These are phyloP conservation scores for Taxidea taxus DNA, from an alignment of 2,113 vertebrate genomes.

Conservation along the genomic window DNA sequence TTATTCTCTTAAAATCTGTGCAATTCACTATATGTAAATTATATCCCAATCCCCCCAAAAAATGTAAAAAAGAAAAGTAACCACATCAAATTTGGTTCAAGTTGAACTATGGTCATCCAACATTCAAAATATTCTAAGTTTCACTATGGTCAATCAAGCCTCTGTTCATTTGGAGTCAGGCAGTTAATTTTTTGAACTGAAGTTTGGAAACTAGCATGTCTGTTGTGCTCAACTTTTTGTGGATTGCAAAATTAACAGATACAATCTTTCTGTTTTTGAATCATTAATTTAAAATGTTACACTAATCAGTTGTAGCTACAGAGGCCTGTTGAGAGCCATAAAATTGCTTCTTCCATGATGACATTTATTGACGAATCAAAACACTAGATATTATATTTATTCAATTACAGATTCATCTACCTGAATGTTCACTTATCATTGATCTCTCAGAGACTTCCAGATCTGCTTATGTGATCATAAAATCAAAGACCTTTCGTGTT, in stretches of 20 bases:
- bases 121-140: neutral
- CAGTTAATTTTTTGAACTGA: neutral
- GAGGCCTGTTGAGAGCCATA: neutral
- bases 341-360: neutral
- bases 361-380: neutral
- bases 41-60: neutral
- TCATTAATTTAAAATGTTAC: constrained; percentile 33
- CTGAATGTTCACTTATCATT: neutral
- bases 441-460: constrained; percentile 2
- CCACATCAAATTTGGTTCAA: neutral
- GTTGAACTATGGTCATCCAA: neutral
- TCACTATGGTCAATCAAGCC: neutral
- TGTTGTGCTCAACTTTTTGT: neutral
- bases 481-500: neutral
- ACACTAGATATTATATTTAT: neutral
- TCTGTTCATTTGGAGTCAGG: neutral
- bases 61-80: neutral
- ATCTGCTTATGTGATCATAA: neutral
- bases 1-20: neutral
- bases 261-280: constrained; percentile 22
- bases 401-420: neutral
- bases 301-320: neutral
- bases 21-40: neutral
- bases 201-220: neutral
- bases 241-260: neutral